A percentile compares a stretch with the other conserved stretches of the same genome.
Conservation (phyloP, 2,113 vertebrate genomes). For the Misgurnus mizolepis region DNA sequence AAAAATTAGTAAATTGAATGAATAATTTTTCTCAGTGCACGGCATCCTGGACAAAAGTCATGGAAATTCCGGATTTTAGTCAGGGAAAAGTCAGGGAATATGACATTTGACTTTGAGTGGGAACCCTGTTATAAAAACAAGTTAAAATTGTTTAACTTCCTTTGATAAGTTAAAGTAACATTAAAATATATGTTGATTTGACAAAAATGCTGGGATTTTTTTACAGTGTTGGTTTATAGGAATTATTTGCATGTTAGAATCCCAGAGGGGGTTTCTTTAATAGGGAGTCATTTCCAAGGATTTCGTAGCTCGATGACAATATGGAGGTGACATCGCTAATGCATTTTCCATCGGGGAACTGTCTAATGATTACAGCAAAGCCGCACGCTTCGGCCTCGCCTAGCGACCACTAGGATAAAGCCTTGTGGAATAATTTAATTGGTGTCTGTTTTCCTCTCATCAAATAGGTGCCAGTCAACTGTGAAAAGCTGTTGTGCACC, state of each 20-base stretch:
- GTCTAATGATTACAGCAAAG: constrained; percentile 55
- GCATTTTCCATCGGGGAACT: constrained; percentile 46
- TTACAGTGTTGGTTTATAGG: neutral
- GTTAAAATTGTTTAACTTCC: too few species aligned
- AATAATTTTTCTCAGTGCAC: too few species aligned
- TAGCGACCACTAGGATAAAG: constrained; percentile 69
- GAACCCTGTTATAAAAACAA: too few species aligned
- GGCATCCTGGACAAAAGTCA: too few species aligned
- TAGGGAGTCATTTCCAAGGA: constrained; percentile 52
- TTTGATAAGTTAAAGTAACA: too few species aligned
- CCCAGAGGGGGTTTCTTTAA: constrained; percentile 62
- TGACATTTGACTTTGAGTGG: too few species aligned
- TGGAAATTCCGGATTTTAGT: too few species aligned
- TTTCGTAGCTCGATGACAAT: constrained; percentile 55
- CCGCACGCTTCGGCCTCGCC: constrained; percentile 51
- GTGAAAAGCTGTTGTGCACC: constrained; percentile 55
- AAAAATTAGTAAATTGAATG: too few species aligned
- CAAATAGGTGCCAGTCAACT: constrained; percentile 64
- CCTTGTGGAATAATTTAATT: constrained; percentile 77
- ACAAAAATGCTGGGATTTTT: neutral
- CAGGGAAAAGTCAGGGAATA: too few species aligned
- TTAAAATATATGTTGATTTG: too few species aligned
- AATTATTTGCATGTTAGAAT: constrained; percentile 52
- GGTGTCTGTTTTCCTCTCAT: constrained; percentile 69
- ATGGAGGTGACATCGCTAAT: constrained; percentile 55